Evolutionary conservation across 2,797 vertebrate species (phyloP).

Genomic region (Pseudochirops cupreus): DNA sequence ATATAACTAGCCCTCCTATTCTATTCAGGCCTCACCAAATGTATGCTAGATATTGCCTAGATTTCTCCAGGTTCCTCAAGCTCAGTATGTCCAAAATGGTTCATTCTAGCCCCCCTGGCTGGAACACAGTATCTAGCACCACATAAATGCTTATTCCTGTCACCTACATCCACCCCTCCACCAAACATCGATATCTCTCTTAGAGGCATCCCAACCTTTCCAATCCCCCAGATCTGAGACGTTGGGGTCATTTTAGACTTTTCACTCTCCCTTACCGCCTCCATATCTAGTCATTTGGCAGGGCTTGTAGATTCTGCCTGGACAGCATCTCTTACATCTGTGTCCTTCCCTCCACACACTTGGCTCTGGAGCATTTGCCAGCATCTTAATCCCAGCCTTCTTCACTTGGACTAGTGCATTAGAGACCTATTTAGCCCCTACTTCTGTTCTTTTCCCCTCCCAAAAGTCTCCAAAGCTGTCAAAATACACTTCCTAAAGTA

Average conservation of each 20-base stretch:
- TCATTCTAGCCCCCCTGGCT: not conserved
- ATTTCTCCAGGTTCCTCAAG: not conserved
- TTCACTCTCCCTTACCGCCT: not conserved
- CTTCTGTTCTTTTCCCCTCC: not conserved
- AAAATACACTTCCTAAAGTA: not conserved
- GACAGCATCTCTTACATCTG: not conserved
- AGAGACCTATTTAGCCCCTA: not conserved
- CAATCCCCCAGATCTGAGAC: not conserved
- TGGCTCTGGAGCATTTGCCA: not conserved
- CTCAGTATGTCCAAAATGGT: not conserved
- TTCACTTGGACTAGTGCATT: not conserved
- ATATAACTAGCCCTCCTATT: not conserved
- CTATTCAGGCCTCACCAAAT: not conserved
- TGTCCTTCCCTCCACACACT: not conserved
- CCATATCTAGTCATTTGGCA: not conserved
- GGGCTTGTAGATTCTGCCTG: not conserved
- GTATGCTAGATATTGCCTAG: not conserved
- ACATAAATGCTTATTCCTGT: not conserved
- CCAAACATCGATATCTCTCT: not conserved
- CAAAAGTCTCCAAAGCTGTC: not conserved
- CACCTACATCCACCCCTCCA: not conserved
- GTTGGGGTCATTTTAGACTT: not conserved
- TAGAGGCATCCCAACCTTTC: not conserved
- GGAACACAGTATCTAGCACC: not conserved
- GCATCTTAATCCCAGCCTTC: not conserved